Evolutionary conservation across 2,113 vertebrate species (phyloP), one percentile per base, ranked within the genome.

Genomic region (Oreochromis aureus): DNA sequence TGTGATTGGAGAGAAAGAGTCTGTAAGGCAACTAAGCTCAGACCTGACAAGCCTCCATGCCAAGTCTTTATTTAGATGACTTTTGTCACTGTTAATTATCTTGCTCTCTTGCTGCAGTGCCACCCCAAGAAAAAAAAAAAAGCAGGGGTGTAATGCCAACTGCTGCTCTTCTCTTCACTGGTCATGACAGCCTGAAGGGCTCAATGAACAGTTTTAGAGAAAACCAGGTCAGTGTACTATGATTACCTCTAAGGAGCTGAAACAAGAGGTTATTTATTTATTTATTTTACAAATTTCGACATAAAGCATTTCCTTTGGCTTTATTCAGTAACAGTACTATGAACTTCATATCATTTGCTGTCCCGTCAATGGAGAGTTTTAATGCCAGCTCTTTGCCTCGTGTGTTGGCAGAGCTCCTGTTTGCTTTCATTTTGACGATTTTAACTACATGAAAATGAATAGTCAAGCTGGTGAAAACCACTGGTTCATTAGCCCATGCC

Each of bases 41-140:
- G 91, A 84, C 89, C 83, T 90, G 92, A 93, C 92, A 95, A 84
- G 76, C 39, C 71, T 91, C 63, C 13, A 34, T 84, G 89, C 59
- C 59, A 55, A 89, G 56, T 92, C 82, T 58, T 89, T 89, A 90
- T 95, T 95, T 89, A 94, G 91, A 91, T 84, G 79, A 81, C 84
- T 89, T 91, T 96, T 95, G 95, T 95, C 94, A 95, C 63, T 91
- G 69, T 93, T 96, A 95, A 95, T 95, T 96, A 95, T 91, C 84
- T 84, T 82, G 86, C 44, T 54, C 78, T 93, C 87, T 71, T 90
- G 84, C 90, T 71, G 88, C 80, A 86, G 69, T 55, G 84, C 63
- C 22, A 61, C 73, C 16, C 78, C 81, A 87, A 88, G 84, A 82
- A 84, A 89, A 91, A 87, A 83, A 6, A 89, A 86, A 79, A 81